Percentiles rank a stretch among this genome's conserved stretches.
Conservation (phyloP, 2,888 invertebrate species). For the Alcis repandata region DNA sequence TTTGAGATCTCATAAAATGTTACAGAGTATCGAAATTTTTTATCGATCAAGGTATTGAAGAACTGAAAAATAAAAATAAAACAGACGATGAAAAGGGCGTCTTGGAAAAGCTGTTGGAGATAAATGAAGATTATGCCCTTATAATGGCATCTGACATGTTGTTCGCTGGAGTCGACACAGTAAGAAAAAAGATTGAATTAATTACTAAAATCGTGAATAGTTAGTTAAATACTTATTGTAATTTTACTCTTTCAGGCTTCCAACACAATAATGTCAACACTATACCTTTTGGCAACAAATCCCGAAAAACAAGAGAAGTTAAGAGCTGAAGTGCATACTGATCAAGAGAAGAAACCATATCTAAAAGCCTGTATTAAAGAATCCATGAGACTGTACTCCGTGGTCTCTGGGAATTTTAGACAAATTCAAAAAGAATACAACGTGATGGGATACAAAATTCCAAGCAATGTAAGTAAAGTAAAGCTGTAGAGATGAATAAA, state of each 20-base stretch:
- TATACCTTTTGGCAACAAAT: constrained; percentile 88
- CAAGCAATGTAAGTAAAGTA: constrained; percentile 81
- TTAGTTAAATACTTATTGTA: too few relatives aligned
- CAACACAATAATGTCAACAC: constrained; percentile 82
- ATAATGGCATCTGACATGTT: constrained; percentile 89
- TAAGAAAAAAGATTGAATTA: constrained; percentile 60
- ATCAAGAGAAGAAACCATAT: constrained; percentile 52
- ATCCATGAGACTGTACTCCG: constrained; percentile 87
- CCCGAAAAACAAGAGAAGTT: constrained; percentile 88
- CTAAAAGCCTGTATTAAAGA: constrained; percentile 91
- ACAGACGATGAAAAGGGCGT: constrained; percentile 78
- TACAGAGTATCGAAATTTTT: constrained; percentile 47
- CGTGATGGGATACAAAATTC: constrained; percentile 88
- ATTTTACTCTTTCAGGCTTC: constrained; percentile 78
- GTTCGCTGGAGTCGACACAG: constrained; percentile 89
- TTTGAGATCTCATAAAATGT: not conserved
- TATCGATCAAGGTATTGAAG: constrained; percentile 53
- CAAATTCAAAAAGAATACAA: constrained; percentile 83
- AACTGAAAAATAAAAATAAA: constrained; percentile 49
- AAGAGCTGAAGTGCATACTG: constrained; percentile 82
- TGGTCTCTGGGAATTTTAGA: constrained; percentile 86
- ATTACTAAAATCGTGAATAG: too few relatives aligned
- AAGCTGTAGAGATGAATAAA: too few relatives aligned
- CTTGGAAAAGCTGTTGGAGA: constrained; percentile 86
- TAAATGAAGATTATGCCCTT: constrained; percentile 85